Evolutionary conservation across 1,140 invertebrate genomes (phyloP).

Genomic region (Drosophila aff.): DNA sequence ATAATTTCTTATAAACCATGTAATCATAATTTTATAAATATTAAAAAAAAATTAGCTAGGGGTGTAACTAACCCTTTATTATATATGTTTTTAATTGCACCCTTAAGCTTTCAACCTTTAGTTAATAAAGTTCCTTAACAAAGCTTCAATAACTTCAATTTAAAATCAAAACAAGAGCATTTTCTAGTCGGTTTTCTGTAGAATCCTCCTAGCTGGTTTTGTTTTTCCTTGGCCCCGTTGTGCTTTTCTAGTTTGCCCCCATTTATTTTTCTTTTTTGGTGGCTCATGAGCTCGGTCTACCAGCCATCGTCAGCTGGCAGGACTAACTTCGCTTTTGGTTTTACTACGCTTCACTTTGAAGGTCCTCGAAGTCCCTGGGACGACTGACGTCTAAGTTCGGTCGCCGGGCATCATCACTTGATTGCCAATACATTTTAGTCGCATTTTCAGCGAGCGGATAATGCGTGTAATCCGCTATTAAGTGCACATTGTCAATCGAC

Average conservation of each 20-base stretch:
- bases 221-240: slow-evolving; percentile 7
- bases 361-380: slow-evolving; percentile 23
- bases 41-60: too few relatives aligned
- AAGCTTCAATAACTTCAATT: background rate
- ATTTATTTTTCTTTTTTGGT: slow-evolving; percentile 5
- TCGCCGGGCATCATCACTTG: slow-evolving; percentile 65
- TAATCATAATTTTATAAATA: too few relatives aligned
- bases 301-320: slow-evolving; percentile 3
- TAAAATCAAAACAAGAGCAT: background rate
- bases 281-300: slow-evolving; percentile 4
- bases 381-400: slow-evolving; percentile 55
- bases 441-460: slow-evolving; percentile 77
- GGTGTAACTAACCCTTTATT: background rate
- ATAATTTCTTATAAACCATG: background rate
- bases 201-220: background rate
- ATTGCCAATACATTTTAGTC: slow-evolving; percentile 83
- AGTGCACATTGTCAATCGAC: slow-evolving; percentile 81
- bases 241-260: slow-evolving; percentile 15
- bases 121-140: background rate
- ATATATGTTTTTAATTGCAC: background rate
- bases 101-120: too few relatives aligned
- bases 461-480: slow-evolving; percentile 85
- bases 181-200: background rate
- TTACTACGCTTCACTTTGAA: slow-evolving; percentile 20
- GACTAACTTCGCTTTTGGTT: slow-evolving; percentile 16